phyloP scores from a whole-genome alignment of 2,888 invertebrate genomes.

The Hemithea aestivaria region DNA sequence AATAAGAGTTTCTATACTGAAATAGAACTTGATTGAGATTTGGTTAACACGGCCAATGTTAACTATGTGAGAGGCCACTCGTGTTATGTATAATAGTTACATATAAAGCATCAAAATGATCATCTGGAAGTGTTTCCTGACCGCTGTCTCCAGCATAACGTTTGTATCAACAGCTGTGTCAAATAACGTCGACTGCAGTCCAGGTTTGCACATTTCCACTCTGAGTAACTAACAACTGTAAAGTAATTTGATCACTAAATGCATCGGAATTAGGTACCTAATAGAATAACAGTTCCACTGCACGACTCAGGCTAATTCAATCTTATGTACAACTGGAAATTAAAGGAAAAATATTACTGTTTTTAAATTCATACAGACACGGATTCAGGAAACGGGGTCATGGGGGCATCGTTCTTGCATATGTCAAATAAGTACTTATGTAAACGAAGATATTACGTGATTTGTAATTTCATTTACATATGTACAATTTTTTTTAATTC shows the following conservation, averaged over 20 bases:
- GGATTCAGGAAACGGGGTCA: too few relatives aligned
- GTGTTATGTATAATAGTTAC: constrained; percentile 35
- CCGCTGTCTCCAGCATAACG: constrained; percentile 39
- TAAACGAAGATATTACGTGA: too few relatives aligned
- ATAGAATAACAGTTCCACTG: background rate
- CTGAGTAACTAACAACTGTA: too few relatives aligned
- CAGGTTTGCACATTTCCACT: constrained; percentile 52
- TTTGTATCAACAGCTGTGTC: constrained; percentile 28
- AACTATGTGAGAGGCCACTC: constrained; percentile 39
- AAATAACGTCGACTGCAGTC: constrained; percentile 21
- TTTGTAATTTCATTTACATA: too few relatives aligned
- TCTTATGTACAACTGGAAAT: too few relatives aligned
- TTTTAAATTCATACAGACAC: too few relatives aligned
- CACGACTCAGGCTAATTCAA: too few relatives aligned
- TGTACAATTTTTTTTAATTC: too few relatives aligned
- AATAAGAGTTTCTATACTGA: constrained; percentile 33
- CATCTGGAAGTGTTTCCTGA: constrained; percentile 38
- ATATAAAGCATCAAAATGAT: constrained; percentile 46
- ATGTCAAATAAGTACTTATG: too few relatives aligned
- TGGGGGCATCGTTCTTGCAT: too few relatives aligned
- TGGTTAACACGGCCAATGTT: constrained; percentile 36
- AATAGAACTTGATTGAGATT: constrained; percentile 46
- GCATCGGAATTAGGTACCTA: constrained; percentile 3
- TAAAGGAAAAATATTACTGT: too few relatives aligned
- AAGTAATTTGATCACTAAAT: constrained; percentile 3